Conservation (phyloP, 2,797 vertebrate species). For the Anguilla obscura region DNA sequence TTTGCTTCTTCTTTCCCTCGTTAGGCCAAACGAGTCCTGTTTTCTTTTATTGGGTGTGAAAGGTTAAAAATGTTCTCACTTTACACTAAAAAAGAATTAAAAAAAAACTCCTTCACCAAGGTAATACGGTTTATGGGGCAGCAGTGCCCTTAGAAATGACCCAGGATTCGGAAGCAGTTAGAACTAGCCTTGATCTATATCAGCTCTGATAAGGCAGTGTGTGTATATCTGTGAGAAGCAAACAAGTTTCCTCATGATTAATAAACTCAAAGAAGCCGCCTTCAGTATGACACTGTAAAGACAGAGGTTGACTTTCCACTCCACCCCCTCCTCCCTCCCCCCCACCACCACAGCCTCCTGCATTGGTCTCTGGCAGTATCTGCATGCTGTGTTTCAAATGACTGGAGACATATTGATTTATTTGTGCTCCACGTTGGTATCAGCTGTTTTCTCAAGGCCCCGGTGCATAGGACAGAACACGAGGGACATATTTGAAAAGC, state of each 20-base stretch:
- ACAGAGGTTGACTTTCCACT: not conserved
- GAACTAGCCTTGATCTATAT: constrained; percentile 48
- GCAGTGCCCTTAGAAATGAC: not conserved
- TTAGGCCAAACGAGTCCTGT: not conserved
- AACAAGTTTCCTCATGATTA: constrained; percentile 52
- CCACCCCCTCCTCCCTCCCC: not conserved
- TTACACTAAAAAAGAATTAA: not conserved
- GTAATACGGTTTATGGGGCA: not conserved
- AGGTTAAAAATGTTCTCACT: not conserved
- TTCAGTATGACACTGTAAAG: not conserved
- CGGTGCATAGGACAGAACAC: not conserved
- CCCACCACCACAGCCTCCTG: not conserved
- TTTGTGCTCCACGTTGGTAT: not conserved
- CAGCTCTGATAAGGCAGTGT: constrained; percentile 57
- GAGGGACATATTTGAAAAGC: not conserved
- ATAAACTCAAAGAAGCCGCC: not conserved
- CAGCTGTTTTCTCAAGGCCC: not conserved
- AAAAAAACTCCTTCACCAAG: not conserved
- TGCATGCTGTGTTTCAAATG: not conserved
- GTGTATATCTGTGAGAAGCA: constrained; percentile 53
- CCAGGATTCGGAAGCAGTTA: constrained; percentile 19
- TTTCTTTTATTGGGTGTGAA: constrained; percentile 17
- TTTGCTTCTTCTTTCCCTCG: not conserved
- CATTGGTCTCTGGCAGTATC: not conserved
- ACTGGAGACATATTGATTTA: not conserved